phyloP scores from a whole-genome alignment of 2,888 invertebrate genomes.

The Blomia tropicalis region DNA sequence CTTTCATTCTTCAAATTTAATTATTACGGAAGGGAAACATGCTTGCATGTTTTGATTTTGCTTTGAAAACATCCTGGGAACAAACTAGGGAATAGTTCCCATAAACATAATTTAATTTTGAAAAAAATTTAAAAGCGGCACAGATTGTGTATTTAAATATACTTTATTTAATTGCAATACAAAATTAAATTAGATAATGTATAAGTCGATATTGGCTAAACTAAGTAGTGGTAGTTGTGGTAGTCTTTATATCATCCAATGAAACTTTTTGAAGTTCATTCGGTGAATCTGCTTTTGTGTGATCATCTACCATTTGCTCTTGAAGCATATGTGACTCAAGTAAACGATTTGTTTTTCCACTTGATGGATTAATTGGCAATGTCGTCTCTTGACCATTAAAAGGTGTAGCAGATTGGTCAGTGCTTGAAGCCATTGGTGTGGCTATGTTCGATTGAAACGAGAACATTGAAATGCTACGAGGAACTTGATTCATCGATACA shows the following conservation, averaged over 20 bases:
- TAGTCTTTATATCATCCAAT: no score
- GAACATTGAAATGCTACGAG: not conserved
- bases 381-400: not conserved
- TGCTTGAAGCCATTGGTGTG: not conserved
- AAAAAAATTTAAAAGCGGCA: not conserved
- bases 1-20: not conserved
- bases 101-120: not conserved
- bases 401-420: not conserved
- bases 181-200: no score
- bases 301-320: no score
- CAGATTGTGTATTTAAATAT: no score
- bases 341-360: not conserved
- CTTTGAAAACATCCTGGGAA: not conserved
- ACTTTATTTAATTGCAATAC: no score
- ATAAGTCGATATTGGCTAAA: no score
- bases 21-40: no score
- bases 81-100: not conserved
- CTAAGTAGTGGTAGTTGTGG: no score
- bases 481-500: not conserved
- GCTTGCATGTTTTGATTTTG: no score
- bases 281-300: no score
- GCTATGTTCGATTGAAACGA: not conserved
- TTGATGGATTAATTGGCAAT: no score
- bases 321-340: slow-evolving; percentile 11
- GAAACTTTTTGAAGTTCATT: no score